A percentile compares a stretch with the other conserved stretches of the same genome.
Evolutionary conservation across 2,113 vertebrate genomes (phyloP).

Genomic region (Apus apus): DNA sequence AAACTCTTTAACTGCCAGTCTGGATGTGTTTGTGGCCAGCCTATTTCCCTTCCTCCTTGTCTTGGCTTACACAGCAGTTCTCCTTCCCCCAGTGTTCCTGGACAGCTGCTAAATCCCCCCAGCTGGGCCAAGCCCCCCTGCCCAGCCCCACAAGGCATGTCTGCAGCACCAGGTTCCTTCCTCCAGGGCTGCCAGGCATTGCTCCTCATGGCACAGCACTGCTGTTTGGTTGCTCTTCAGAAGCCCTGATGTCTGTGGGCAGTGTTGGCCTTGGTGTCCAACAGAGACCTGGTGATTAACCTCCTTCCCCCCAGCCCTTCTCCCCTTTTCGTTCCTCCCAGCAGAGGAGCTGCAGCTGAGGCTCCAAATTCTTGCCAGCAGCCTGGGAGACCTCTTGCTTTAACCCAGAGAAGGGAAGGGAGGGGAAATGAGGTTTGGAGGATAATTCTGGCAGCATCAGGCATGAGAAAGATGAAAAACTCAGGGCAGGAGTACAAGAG

Average conservation of each 20-base stretch:
- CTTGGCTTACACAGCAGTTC: not conserved
- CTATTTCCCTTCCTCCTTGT: not conserved
- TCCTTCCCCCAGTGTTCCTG: not conserved
- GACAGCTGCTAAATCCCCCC: not conserved
- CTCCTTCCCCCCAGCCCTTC: not conserved
- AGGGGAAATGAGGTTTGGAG: slow-evolving; percentile 42
- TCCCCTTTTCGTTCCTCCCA: not conserved
- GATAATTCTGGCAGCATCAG: slow-evolving; percentile 40
- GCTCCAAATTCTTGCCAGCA: not conserved
- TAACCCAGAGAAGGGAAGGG: not conserved
- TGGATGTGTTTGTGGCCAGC: not conserved
- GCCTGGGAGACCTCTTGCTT: not conserved
- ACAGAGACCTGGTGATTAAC: not conserved
- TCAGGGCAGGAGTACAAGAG: slow-evolving; percentile 30
- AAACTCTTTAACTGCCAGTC: not conserved
- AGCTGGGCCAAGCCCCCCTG: not conserved
- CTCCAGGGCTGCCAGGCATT: no score
- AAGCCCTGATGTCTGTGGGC: not conserved
- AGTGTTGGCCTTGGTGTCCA: not conserved
- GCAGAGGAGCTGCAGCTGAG: not conserved
- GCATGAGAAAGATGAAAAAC: not conserved
- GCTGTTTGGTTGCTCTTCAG: not conserved
- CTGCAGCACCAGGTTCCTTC: not conserved
- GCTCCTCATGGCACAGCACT: no score
- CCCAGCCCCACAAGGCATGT: not conserved